Evolutionary conservation across 2,888 invertebrate species (phyloP), one percentile per base, ranked within the genome.

Genomic region (Proisotoma minuta): DNA sequence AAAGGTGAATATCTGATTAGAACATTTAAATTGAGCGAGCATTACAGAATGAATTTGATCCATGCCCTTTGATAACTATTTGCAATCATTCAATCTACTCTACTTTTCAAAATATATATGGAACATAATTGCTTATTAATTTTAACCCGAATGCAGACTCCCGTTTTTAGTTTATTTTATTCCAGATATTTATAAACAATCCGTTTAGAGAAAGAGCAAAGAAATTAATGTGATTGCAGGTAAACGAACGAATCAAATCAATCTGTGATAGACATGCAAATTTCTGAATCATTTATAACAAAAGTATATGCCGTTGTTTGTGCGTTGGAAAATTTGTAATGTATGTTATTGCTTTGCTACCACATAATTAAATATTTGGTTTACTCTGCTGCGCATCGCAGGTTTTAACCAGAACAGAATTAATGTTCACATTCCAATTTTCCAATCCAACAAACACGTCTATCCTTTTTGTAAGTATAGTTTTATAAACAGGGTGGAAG

Each of bases 281-380:
- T 49, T 49, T 49, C 26, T 23, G n/a, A 34, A 12, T 49, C 18
- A 22, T 49, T 49, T 49, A n/a, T n/a, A 49, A n/a, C 49, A 49
- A 49, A 49, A 12, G 23, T 22, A 49, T 23, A 49, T 49, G 3
- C 22, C 22, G 12, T 22, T 34, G 34, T 49, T 4, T 49, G 49
- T 49, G 49, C 26, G 22, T n/a, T 43, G 43, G 43, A 43, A 43
- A 43, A n/a, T n/a, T 43, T 43, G 43, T 15, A 43, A 43, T 43
- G 10, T 43, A 20, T 43, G 43, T 43, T 43, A 43, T 43, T 43
- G 43, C 43, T 12, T 43, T 43, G 43, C 43, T 12, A 15, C 43
- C 20, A n/a, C 43, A n/a, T 18, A 34, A 43, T 43, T 12, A 43
- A 43, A 43, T 34, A 34, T 34, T 34, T 34, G 15, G 34, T 34